Evolutionary conservation across 2,113 vertebrate species (phyloP).

Genomic region (Ibidorhyncha struthersii): DNA sequence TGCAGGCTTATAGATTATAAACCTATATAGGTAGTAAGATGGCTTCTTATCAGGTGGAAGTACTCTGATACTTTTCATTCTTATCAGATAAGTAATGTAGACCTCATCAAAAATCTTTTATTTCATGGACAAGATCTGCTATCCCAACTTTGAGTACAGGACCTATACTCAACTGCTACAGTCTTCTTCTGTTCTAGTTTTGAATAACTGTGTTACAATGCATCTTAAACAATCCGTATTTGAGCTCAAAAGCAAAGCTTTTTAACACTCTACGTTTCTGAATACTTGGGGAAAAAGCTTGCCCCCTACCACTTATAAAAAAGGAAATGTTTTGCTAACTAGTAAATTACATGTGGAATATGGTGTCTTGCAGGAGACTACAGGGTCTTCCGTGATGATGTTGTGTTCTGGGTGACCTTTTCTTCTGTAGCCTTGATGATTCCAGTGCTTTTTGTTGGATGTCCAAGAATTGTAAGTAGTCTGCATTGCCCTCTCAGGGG

Average conservation of each 20-base stretch:
- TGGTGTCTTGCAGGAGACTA: constrained; percentile 81
- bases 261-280: background rate
- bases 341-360: background rate
- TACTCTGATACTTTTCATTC: background rate
- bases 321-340: background rate
- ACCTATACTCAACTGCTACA: background rate
- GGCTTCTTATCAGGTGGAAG: background rate
- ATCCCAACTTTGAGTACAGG: background rate
- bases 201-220: background rate
- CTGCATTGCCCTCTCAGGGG: background rate
- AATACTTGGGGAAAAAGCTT: rapidly evolving
- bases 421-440: constrained; percentile 78
- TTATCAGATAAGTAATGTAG: rapidly evolving
- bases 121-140: background rate
- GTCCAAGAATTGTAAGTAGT: constrained; percentile 87
- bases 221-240: background rate
- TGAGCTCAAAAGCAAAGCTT: background rate
- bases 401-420: constrained; percentile 91
- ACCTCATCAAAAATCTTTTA: background rate
- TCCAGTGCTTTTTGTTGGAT: constrained; percentile 84
- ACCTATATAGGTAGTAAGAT: background rate
- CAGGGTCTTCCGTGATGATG: constrained; percentile 79
- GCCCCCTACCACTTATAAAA: background rate
- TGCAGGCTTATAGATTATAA: background rate
- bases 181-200: background rate